A percentile compares a stretch with the other conserved stretches of the same genome.
phyloP scores from a whole-genome alignment of 2,888 invertebrate genomes.

The Stenchaetothrips biformis region DNA sequence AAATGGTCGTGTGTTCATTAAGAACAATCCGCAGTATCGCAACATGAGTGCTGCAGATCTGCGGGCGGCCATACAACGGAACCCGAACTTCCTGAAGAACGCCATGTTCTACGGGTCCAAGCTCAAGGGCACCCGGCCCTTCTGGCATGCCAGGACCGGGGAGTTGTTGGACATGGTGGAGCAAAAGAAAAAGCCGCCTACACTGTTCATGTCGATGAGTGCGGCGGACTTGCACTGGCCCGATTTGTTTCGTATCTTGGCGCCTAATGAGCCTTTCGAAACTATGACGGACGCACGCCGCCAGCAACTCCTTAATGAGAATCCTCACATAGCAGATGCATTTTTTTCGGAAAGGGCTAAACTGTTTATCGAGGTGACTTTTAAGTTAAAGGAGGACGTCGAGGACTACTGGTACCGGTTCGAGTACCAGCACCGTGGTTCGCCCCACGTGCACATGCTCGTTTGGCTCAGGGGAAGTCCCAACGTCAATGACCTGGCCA shows the following conservation, averaged over 20 bases:
- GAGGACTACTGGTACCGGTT: constrained; percentile 33
- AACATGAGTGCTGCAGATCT: constrained; percentile 5
- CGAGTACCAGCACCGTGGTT: constrained; percentile 35
- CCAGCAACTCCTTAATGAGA: constrained; percentile 29
- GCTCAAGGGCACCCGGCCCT: constrained; percentile 30
- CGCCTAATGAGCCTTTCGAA: neutral
- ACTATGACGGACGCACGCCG: constrained; percentile 13
- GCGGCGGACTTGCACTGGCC: constrained; percentile 35
- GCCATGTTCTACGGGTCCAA: neutral
- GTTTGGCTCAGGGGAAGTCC: constrained; percentile 36
- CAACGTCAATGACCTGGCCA: constrained; percentile 26
- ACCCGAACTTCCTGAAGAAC: neutral
- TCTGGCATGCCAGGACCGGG: constrained; percentile 30
- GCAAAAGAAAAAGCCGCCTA: constrained; percentile 31
- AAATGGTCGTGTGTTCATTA: neutral
- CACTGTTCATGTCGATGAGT: constrained; percentile 35
- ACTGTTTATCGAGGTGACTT: neutral
- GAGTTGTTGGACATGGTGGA: constrained; percentile 34
- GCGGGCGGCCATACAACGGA: neutral
- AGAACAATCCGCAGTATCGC: neutral
- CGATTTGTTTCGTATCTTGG: constrained; percentile 31
- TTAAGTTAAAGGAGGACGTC: constrained; percentile 13
- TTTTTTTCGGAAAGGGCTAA: constrained; percentile 30
- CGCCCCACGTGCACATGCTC: constrained; percentile 34
- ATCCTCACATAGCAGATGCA: constrained; percentile 31